A percentile compares a stretch with the other conserved stretches of the same genome.
Evolutionary conservation across 2,113 vertebrate species (phyloP).

Genomic region (Antechinus flavipes): DNA sequence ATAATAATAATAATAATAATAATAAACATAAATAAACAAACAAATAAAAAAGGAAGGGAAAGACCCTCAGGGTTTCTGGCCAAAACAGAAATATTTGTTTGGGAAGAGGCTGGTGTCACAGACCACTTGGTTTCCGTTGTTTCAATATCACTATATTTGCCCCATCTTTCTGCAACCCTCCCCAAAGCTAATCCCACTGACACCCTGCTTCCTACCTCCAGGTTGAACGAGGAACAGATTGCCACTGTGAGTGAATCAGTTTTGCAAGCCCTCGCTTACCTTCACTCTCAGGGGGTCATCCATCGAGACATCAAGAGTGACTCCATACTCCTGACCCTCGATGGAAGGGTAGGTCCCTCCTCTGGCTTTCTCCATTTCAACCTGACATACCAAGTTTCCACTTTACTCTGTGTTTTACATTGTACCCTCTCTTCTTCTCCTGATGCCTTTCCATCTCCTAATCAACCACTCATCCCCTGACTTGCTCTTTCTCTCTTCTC

Average conservation of each 20-base stretch:
- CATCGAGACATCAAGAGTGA: slow-evolving; percentile 99
- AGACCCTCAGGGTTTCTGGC: no score
- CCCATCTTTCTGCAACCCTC: neutral
- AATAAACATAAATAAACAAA: no score
- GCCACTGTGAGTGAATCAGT: slow-evolving; percentile 98
- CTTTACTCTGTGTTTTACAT: neutral
- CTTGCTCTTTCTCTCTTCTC: neutral
- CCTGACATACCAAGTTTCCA: neutral
- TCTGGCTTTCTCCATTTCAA: neutral
- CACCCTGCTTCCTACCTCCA: slow-evolving; percentile 74
- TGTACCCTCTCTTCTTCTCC: neutral
- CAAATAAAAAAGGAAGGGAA: no score
- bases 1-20: no score
- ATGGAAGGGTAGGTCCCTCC: slow-evolving; percentile 90
- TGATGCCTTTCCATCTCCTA: neutral
- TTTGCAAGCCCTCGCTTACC: slow-evolving; percentile 96
- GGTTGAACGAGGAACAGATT: slow-evolving; percentile 98
- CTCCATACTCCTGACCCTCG: slow-evolving; percentile 96
- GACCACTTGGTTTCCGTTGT: neutral
- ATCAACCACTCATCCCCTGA: neutral
- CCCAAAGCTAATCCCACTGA: neutral
- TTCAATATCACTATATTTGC: neutral
- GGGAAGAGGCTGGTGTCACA: neutral
- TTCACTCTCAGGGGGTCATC: slow-evolving; percentile 98
- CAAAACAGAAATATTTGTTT: neutral